Conservation (phyloP, 2,888 invertebrate genomes). For the Dasypolia templi region DNA sequence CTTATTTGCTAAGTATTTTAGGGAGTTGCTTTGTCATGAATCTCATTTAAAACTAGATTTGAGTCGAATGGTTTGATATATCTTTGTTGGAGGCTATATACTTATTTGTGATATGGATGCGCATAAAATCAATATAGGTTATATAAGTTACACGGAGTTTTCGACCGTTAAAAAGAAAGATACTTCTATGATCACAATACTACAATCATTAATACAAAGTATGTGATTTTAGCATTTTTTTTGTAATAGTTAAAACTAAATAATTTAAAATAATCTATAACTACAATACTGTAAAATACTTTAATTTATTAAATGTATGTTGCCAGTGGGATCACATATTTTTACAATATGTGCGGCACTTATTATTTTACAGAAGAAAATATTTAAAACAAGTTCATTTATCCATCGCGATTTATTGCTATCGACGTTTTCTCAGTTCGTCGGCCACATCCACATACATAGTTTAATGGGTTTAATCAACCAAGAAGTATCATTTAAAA, state of each 20-base stretch:
- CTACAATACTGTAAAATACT: too few species aligned
- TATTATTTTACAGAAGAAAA: too few species aligned
- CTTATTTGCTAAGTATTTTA: not conserved
- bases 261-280: too few species aligned
- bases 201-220: not conserved
- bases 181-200: not conserved
- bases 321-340: too few species aligned
- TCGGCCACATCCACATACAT: too few species aligned
- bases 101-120: not conserved
- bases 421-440: too few species aligned
- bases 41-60: slow-evolving; percentile 14
- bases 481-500: not conserved
- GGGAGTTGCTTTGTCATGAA: slow-evolving; percentile 1
- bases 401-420: too few species aligned
- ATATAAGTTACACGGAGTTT: not conserved
- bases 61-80: not conserved
- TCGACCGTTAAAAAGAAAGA: not conserved
- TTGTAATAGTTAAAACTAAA: too few species aligned
- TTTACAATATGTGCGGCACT: too few species aligned
- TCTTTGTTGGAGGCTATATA: too few species aligned
- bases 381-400: too few species aligned
- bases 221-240: not conserved
- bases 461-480: not conserved
- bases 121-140: not conserved
- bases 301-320: too few species aligned